A percentile compares a stretch with the other conserved stretches of the same genome.
Conservation (phyloP, 2,797 vertebrate genomes). For the Linurgus olivaceus region DNA sequence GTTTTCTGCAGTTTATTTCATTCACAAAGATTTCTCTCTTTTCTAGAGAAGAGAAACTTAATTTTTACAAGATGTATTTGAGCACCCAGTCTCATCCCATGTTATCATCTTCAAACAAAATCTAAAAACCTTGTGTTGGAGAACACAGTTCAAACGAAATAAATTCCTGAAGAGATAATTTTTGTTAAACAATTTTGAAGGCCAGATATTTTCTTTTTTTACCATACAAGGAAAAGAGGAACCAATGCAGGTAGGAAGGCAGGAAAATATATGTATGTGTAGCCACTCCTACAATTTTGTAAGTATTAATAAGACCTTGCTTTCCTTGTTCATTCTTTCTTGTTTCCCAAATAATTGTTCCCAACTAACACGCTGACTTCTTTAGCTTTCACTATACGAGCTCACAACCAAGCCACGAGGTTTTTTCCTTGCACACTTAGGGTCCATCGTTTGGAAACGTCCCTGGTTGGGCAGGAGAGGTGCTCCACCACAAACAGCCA, state of each 20-base stretch:
- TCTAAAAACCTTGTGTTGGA: not conserved
- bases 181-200: not conserved
- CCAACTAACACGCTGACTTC: not conserved
- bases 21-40: not conserved
- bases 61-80: not conserved
- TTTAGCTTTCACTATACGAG: not conserved
- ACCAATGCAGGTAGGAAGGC: not conserved
- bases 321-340: not conserved
- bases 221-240: not conserved
- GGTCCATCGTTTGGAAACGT: conserved; percentile 95
- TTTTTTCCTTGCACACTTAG: conserved; percentile 83
- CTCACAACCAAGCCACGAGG: conserved; percentile 77
- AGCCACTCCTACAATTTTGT: not conserved
- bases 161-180: not conserved
- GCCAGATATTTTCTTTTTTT: not conserved
- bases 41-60: not conserved
- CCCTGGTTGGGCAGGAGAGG: conserved; percentile 89
- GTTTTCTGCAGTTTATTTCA: not conserved
- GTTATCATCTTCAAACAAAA: not conserved
- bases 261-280: not conserved
- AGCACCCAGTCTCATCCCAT: not conserved
- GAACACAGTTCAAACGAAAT: not conserved
- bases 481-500: conserved; percentile 90
- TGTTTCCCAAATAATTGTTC: not conserved
- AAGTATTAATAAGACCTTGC: not conserved